Base-by-base conservation (phyloP, 2,888 invertebrate species). In the Azorinus chamasolen region DNA sequence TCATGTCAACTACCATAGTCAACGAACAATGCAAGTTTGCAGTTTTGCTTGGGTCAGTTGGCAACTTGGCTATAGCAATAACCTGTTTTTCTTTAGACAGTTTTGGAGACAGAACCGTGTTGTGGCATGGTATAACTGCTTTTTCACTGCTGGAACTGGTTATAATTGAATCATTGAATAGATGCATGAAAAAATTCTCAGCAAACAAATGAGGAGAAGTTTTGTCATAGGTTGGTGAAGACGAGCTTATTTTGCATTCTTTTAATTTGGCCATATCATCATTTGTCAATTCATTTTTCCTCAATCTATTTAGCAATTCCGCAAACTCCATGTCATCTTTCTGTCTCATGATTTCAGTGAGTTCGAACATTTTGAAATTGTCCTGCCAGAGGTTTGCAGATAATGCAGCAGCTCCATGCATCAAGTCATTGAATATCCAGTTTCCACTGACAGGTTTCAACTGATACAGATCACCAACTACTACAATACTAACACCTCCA, bases 271-370 rank as follows among this genome's bases (percentile, higher is more conserved):
- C 20, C 51, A 20, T 61, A 55, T 79, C 83, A 51, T 68, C 68
- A 27, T 43, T 51, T 53, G 71, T 75, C 27, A 75, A n/a, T 16
- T 22, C 25, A 75, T 77, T 78, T 0, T 58, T 39, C 43, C 78
- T 63, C 1, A 83, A 58, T 43, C 83, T 69, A 43, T 83, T 83
- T 10, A 83, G n/a, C n/a, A n/a, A n/a, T n/a, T n/a, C n/a, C n/a
- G n/a, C n/a, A n/a, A n/a, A n/a, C n/a, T n/a, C n/a, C n/a, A n/a
- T n/a, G n/a, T n/a, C n/a, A n/a, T n/a, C n/a, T n/a, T n/a, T n/a
- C n/a, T n/a, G n/a, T n/a, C n/a, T n/a, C n/a, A n/a, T n/a, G n/a
- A n/a, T n/a, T n/a, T n/a, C n/a, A n/a, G n/a, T n/a, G n/a, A n/a
- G 57, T 53, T 53, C 53, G 27, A 53, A 53, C 27, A 24, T 2